A percentile compares a stretch with the other conserved stretches of the same genome.
Conservation (phyloP, 2,113 vertebrate species). For the Tenebrosternarchus preto region DNA sequence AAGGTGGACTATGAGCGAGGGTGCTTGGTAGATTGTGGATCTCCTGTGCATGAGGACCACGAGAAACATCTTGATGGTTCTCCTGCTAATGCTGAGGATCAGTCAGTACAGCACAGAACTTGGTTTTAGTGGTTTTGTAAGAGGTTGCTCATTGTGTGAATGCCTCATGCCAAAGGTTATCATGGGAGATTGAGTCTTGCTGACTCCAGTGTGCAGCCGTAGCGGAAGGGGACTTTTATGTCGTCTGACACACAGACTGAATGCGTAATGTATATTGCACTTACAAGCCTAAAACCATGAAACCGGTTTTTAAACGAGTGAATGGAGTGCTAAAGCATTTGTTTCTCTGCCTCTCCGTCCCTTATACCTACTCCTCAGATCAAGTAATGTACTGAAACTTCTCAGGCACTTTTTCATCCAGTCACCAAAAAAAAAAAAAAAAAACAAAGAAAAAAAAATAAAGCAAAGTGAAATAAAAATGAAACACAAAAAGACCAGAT, state of each 20-base stretch:
- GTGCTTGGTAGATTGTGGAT: background rate
- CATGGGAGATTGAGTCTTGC: background rate
- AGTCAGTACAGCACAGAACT: constrained; percentile 27
- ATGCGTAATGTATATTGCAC: constrained; percentile 22
- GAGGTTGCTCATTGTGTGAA: background rate
- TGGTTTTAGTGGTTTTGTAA: background rate
- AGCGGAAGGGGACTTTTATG: background rate
- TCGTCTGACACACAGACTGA: background rate
- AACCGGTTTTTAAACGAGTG: constrained; percentile 8
- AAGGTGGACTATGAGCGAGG: background rate
- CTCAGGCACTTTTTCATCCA: constrained; percentile 32
- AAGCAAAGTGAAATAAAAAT: background rate
- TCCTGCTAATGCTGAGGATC: background rate
- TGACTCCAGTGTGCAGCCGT: background rate
- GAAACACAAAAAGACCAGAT: background rate
- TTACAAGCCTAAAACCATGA: constrained; percentile 22
- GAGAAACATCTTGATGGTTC: constrained; percentile 15
- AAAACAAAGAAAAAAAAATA: constrained; percentile 19
- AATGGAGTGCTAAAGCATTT: constrained; percentile 21
- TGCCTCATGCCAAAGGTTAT: background rate
- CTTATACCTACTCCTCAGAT: constrained; percentile 10
- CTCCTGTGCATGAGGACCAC: background rate
- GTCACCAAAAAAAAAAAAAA: constrained; percentile 4
- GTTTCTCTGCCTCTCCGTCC: background rate
- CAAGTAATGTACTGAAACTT: constrained; percentile 1